Evolutionary conservation across 2,113 vertebrate genomes (phyloP).

Genomic region (Pteruthius melanotis): DNA sequence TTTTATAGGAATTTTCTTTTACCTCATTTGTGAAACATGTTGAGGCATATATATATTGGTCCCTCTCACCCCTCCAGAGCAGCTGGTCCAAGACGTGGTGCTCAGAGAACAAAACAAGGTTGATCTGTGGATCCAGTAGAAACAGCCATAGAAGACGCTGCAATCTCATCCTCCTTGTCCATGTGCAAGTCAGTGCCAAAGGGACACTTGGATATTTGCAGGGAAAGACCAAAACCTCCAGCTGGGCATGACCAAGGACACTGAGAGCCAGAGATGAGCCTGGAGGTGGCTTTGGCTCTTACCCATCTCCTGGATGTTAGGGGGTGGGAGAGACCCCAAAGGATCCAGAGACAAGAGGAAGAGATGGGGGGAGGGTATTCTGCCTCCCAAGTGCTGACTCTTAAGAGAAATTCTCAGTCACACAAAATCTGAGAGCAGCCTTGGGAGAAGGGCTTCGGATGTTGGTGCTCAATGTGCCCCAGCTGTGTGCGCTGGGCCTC

Average conservation of each 20-base stretch:
- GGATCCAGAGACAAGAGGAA: neutral
- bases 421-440: neutral
- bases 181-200: neutral
- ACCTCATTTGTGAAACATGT: too few species aligned
- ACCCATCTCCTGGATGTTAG: neutral
- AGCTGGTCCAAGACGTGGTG: neutral
- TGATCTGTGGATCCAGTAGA: neutral
- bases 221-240: neutral
- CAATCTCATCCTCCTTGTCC: neutral
- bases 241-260: neutral
- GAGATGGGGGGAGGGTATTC: rapidly evolving
- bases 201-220: neutral
- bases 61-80: too few species aligned
- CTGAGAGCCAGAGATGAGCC: neutral
- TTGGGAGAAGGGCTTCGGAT: neutral
- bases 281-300: neutral
- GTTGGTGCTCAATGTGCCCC: neutral
- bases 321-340: neutral
- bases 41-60: too few species aligned
- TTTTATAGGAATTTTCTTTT: too few species aligned
- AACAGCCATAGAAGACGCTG: neutral
- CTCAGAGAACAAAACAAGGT: neutral
- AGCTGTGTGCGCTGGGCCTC: rapidly evolving
- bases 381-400: neutral
- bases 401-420: neutral